phyloP scores from a whole-genome alignment of 2,888 invertebrate species.

The Apamea sordens region DNA sequence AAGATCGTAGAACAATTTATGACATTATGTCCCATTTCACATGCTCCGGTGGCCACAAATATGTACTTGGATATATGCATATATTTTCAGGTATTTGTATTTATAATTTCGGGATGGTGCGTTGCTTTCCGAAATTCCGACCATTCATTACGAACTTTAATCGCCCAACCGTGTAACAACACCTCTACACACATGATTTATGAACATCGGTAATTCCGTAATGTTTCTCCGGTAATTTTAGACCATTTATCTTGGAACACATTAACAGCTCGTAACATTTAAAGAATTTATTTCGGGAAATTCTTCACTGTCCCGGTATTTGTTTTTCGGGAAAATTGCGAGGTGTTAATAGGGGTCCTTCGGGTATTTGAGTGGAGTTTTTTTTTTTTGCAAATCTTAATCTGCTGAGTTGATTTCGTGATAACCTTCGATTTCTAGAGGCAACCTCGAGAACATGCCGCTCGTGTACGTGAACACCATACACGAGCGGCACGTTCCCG shows the following conservation, averaged over 20 bases:
- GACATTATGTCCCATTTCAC: too few species aligned
- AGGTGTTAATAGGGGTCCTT: background rate
- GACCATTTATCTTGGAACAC: slow-evolving; percentile 56
- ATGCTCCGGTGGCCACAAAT: too few species aligned
- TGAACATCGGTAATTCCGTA: slow-evolving; percentile 58
- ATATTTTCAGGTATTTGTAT: too few species aligned
- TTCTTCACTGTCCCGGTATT: background rate
- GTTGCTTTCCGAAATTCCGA: slow-evolving; percentile 17
- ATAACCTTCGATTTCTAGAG: background rate
- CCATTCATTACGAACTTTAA: slow-evolving; percentile 56
- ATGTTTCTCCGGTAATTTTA: slow-evolving; percentile 63
- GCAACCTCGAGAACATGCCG: background rate
- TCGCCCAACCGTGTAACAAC: slow-evolving; percentile 36
- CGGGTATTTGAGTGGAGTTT: background rate
- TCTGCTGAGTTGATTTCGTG: too few species aligned
- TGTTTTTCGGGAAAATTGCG: background rate
- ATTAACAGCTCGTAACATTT: slow-evolving; percentile 40
- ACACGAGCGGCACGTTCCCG: too few species aligned
- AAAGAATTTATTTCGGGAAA: slow-evolving; percentile 21
- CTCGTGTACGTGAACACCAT: too few species aligned
- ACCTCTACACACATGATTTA: slow-evolving; percentile 60
- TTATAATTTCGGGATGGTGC: background rate
- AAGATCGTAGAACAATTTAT: too few species aligned
- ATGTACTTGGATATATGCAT: too few species aligned
- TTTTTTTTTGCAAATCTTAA: background rate